Evolutionary conservation across 2,888 invertebrate genomes (phyloP), one percentile per base, ranked within the genome.

Genomic region (Dryococelus australis): DNA sequence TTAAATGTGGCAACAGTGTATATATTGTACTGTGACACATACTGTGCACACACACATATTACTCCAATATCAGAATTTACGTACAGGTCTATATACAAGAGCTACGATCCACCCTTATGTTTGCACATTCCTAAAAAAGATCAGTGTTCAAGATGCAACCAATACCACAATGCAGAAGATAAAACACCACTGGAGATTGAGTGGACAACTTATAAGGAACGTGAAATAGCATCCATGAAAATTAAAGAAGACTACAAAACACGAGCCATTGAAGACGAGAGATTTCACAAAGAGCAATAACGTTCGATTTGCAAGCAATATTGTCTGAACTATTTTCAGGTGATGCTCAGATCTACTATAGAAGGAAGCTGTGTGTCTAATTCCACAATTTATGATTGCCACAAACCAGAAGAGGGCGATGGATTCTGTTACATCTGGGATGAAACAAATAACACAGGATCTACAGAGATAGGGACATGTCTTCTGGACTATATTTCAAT

Each of bases 91-190:
- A 27, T 83, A 83, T 83, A 13, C 43, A 83, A 27, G 13, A 8
- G 27, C 9, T 83, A 2, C 43, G 27, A 83, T 83, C 83, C 27
- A 8, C 27, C 27, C 24, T n/a, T n/a, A 83, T 13, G 83, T 24
- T 83, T 83, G 8, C 83, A 83, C 24, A 83, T 20, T 20, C 83
- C 10, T 0, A 27, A 83, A 24, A 83, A 83, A 24, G 83, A 8
- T 43, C 83, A 83, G 83, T 83, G 83, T 27, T 83, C 28, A 83
- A 83, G 24, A 83, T 83, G 83, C 24, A 83, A 83, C 24, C 81
- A 81, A 24, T 83, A 83, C 24, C 28, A 83, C 28, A 83, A 24
- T 83, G 83, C 83, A 28, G 24, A 12, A 20, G 1, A 83, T 83
- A 83, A 83, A 83, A 83, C 28, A 28, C 13, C 28, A 12, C 16